Evolutionary conservation across 2,113 vertebrate species (phyloP).

Genomic region (Gasterosteus nipponicus): DNA sequence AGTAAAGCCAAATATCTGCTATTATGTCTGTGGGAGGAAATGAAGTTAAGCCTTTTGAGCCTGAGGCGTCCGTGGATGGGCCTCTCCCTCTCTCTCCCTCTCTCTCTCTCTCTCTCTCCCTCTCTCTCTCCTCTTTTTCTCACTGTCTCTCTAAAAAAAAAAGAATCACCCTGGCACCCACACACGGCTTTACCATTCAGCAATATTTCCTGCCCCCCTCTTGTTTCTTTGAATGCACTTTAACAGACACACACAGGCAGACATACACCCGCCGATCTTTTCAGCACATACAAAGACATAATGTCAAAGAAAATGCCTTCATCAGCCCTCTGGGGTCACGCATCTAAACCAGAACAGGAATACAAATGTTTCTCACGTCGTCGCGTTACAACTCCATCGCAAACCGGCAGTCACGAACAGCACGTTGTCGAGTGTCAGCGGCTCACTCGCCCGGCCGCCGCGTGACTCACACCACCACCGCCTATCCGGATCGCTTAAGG

Average conservation of each 20-base stretch:
- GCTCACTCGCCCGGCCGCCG: conserved; percentile 59
- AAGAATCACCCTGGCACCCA: conserved; percentile 53
- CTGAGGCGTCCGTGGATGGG: conserved; percentile 42
- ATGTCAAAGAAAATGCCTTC: conserved; percentile 61
- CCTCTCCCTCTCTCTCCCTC: conserved; percentile 29
- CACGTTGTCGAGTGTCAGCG: conserved; percentile 65
- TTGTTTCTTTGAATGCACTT: conserved; percentile 71
- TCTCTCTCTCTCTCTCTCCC: background rate
- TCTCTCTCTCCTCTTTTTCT: background rate
- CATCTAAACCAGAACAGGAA: conserved; percentile 35
- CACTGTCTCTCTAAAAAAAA: conserved; percentile 35
- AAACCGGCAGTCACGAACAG: conserved; percentile 51
- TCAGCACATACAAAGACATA: conserved; percentile 60
- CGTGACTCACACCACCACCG: conserved; percentile 61
- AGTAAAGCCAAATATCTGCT: conserved; percentile 66
- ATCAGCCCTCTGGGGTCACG: conserved; percentile 48
- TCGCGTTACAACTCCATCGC: conserved; percentile 41
- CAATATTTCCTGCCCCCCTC: conserved; percentile 74
- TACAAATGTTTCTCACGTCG: conserved; percentile 44
- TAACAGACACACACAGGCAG: conserved; percentile 38
- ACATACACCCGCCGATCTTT: conserved; percentile 37
- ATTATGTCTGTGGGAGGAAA: conserved; percentile 61
- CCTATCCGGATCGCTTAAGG: conserved; percentile 74
- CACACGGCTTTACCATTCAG: conserved; percentile 66
- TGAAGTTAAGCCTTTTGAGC: conserved; percentile 63